Base-by-base conservation (phyloP, 2,888 invertebrate genomes). In the Lasioglossum vierecki region DNA sequence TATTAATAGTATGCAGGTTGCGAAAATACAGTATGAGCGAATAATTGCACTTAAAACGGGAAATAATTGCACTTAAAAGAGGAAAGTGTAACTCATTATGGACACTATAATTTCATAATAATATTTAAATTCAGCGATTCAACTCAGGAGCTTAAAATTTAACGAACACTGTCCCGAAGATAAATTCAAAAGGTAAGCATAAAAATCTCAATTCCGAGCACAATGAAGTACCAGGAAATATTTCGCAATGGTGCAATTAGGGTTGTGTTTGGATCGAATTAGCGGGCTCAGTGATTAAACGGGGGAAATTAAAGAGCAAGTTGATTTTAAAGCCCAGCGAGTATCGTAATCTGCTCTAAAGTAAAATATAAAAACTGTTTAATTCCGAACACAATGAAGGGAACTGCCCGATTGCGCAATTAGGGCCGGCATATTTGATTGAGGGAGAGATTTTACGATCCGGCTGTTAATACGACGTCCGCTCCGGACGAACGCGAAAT, bases 401-500 rank as follows among this genome's bases (percentile, higher is more conserved):
- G 63, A 53, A 79, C 68, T 60, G 46, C 74, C 13, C 78, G 77
- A 78, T 83, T 13, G 78, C 74, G 68, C 74, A 75, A 84, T 84
- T 75, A 83, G 83, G 63, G 53, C 44, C n/a, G 63, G 15, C 75
- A 35, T 26, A 18, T 73, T 76, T 44, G 49, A 11, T 70, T 39
- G 35, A 41, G n/a, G 44, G 26, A 60, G 79, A 44, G 71, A 71
- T 77, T 85, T 85, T 75, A 80, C 77, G 85, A 85, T 76, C 77
- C 53, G 39, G 63, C 63, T 75, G 63, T 84, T 75, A 68, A 80
- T 78, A 75, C 73, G 44, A 6, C 26, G 71, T 66, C 53, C 77
- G 30, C 22, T n/a, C 46, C 63, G 77, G 71, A 84, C 80, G 39
- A 41, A 68, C 57, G 39, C 6, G 75, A 75, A 63, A 85, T 85